These are phyloP conservation scores for Neolamprologus modestus DNA, from an alignment of 2,113 vertebrate species.

Conservation along the genomic window DNA sequence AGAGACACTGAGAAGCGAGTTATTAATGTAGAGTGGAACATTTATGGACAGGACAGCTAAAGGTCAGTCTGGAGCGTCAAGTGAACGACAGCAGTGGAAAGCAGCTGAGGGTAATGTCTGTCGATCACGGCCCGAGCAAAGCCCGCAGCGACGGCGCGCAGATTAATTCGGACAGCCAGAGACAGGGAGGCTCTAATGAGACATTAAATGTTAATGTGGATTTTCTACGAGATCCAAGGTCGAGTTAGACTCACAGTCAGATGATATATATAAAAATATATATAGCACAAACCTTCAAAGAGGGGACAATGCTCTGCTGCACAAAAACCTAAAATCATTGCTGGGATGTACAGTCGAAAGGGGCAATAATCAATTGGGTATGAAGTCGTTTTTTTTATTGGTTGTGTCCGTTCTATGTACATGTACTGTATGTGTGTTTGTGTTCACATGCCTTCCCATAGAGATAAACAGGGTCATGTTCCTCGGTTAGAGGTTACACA, in stretches of 20 bases:
- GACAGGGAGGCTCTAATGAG: slow-evolving; percentile 42
- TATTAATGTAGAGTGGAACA: slow-evolving; percentile 2
- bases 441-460: slow-evolving; percentile 56
- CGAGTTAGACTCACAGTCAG: slow-evolving; percentile 40
- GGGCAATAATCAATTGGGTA: slow-evolving; percentile 65
- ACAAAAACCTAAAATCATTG: slow-evolving; percentile 70
- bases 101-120: slow-evolving; percentile 17
- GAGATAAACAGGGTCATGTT: slow-evolving; percentile 65
- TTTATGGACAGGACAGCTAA: slow-evolving; percentile 23
- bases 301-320: slow-evolving; percentile 66
- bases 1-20: background rate
- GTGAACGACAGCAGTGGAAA: background rate
- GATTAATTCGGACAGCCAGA: slow-evolving; percentile 40
- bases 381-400: slow-evolving; percentile 60
- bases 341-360: slow-evolving; percentile 71
- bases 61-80: slow-evolving; percentile 20
- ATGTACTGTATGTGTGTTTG: slow-evolving; percentile 59
- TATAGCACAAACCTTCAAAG: slow-evolving; percentile 68
- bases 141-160: background rate
- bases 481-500: slow-evolving; percentile 26
- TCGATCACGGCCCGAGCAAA: background rate
- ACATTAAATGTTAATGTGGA: slow-evolving; percentile 51
- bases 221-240: slow-evolving; percentile 47
- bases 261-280: slow-evolving; percentile 31
- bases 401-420: slow-evolving; percentile 61